A percentile compares a stretch with the other conserved stretches of the same genome.
Evolutionary conservation across 2,888 invertebrate genomes (phyloP).

Genomic region (Rhagonycha fulva): DNA sequence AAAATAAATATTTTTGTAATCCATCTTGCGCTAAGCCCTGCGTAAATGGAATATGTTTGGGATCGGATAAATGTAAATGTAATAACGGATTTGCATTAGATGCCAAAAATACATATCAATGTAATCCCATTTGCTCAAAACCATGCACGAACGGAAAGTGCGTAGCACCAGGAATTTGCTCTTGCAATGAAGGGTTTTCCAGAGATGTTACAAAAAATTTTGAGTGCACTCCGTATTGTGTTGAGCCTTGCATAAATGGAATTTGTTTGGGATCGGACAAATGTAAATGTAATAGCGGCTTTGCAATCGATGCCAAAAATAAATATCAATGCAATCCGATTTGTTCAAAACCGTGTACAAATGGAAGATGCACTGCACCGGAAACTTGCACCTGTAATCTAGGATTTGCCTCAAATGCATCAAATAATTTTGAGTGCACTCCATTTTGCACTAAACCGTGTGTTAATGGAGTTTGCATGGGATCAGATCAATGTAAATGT

Average conservation of each 20-base stretch:
- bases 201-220: constrained; percentile 40
- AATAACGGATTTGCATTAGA: constrained; percentile 46
- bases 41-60: constrained; percentile 45
- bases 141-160: constrained; percentile 56
- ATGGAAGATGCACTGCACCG: not conserved
- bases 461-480: constrained; percentile 45
- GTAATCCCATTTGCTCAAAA: constrained; percentile 36
- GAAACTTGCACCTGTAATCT: not conserved
- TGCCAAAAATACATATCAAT: not conserved
- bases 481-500: constrained; percentile 52
- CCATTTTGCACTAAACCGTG: constrained; percentile 29
- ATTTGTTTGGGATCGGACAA: constrained; percentile 36
- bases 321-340: not conserved
- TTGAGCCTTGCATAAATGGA: constrained; percentile 25
- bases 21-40: constrained; percentile 39
- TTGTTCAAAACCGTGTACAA: not conserved
- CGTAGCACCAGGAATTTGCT: constrained; percentile 52
- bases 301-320: constrained; percentile 7
- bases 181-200: constrained; percentile 36
- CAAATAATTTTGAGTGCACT: constrained; percentile 13
- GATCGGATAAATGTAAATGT: constrained; percentile 45
- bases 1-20: constrained; percentile 14
- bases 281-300: constrained; percentile 43
- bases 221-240: constrained; percentile 34
- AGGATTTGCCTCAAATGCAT: constrained; percentile 44